phyloP scores from a whole-genome alignment of 2,888 invertebrate genomes.

The Desoria tigrina region DNA sequence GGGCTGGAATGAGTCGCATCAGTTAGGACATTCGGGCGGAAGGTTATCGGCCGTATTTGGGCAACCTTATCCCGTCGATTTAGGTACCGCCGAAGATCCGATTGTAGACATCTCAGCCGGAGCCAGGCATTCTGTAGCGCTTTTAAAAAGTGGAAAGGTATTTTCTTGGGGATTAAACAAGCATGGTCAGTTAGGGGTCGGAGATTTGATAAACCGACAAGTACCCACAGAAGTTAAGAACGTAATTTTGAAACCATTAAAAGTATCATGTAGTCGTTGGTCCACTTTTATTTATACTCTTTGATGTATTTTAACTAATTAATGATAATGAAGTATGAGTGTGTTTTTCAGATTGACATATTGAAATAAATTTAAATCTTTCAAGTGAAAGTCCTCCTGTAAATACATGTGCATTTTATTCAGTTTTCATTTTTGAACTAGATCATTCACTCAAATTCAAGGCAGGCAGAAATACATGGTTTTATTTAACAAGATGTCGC shows the following conservation, averaged over 20 bases:
- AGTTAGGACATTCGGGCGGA: conserved; percentile 67
- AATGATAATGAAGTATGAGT: no score
- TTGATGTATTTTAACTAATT: no score
- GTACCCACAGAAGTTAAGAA: conserved; percentile 32
- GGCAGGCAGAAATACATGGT: no score
- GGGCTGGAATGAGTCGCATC: conserved; percentile 79
- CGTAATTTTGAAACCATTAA: conserved; percentile 18
- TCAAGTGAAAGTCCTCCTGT: no score
- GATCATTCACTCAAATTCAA: no score
- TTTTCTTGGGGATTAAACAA: conserved; percentile 48
- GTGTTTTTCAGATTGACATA: no score
- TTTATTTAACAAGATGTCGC: no score
- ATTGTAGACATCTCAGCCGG: conserved; percentile 43
- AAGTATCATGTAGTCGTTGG: conserved; percentile 37
- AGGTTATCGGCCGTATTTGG: conserved; percentile 27
- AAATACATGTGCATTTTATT: no score
- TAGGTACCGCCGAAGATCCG: conserved; percentile 48
- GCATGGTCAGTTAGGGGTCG: conserved; percentile 41
- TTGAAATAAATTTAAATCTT: no score
- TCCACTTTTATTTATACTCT: conserved; percentile 32
- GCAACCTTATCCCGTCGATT: conserved; percentile 47
- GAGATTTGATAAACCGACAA: conserved; percentile 23
- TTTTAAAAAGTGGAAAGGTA: conserved; percentile 42
- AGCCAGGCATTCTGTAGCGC: conserved; percentile 47
- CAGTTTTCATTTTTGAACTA: no score